Base-by-base conservation (phyloP, 2,113 vertebrate genomes). In the Echinops telfairi region DNA sequence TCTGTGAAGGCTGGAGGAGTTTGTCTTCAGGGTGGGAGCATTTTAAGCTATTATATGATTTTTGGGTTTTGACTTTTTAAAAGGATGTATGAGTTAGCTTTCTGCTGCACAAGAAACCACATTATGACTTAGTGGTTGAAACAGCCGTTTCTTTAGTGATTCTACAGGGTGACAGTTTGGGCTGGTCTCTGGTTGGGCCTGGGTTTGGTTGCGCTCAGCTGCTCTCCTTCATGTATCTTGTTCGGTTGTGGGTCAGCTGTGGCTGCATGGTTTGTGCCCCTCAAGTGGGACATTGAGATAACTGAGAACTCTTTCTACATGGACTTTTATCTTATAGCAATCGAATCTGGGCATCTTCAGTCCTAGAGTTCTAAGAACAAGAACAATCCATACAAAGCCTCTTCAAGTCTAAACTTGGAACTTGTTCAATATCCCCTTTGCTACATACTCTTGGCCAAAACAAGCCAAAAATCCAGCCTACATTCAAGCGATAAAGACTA, bases 11-110 rank as follows among this genome's bases (percentile, higher is more conserved):
- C 22, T 57, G 10, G 16, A 53, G 40, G 40, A 53, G 31, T 16
- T 40, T 89, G 43, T 92, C 16, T 40, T 95, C 2, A 19, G 36
- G 33, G 3, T 2, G 8, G 40, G 7, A 7, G 22, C 78, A 17
- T 86, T 29, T 60, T 87, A 36, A 94, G 60, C 6, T 82, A 33
- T 91, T 88, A 76, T 36, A 43, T 85, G 57, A 91, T 82, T 81
- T 90, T 92, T 43, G 78, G 23, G 57, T 73, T 83, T 91, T 89
- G 14, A 79, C 78, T 93, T 94, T 89, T 31, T 4, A 71, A 53
- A 53, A 53, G 38, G 33, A 66, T 47, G 0, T 75, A 79, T 62
- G 22, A 27, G 62, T 29, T 66, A 66, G 23, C 64, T 27, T 88
- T 90, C 94, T 89, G 33, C 23, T 92, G 27, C 33, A 29, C 60